Base-by-base conservation (phyloP, 2,797 vertebrate species). In the Acropternis orthonyx region DNA sequence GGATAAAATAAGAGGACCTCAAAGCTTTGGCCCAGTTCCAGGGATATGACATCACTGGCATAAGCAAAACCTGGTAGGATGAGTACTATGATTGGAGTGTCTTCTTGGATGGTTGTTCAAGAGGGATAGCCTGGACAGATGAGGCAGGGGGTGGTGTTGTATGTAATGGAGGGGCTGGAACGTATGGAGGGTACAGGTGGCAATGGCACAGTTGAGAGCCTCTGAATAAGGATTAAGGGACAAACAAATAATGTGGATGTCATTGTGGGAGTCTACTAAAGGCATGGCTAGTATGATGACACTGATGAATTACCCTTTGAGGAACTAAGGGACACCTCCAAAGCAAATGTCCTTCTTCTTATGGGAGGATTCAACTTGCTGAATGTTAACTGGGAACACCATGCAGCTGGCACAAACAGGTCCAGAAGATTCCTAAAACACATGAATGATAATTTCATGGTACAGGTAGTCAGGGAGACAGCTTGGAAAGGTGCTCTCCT, bases 91-190 rank as follows among this genome's bases (percentile, higher is more conserved):
- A 1, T 55, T 9, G 41, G 22, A 55, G 12, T 43, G 48, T 12
- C 28, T 21, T 12, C 16, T 12, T 62, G 26, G 21, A n/a, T 55
- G 54, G 54, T 51, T 51, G 49, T 28, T 51, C 49, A 27, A 27
- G 49, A 27, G 49, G 26, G 15, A 27, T 51, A 51, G 49, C 9
- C 49, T 27, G 26, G 15, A 26, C 14, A 51, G 49, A 26, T 7
- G 8, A 51, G 49, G 49, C 49, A 22, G 32, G 5, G 7, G 5
- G 5, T 39, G 28, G 7, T 1, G 0, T 7, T 62, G 20, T 22
- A 48, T 26, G 9, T 30, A 46, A 30, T 30, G 41, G 17, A 55
- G 9, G 26, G 49, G 49, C 49, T 51, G 15, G 34, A 46, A 55
- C 34, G 30, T 26, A 34, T 21, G 17, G 32, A 54, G 20, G 2